These are phyloP conservation scores for Athalia circularis DNA, from an alignment of 2,888 invertebrate species.

Conservation along the genomic window DNA sequence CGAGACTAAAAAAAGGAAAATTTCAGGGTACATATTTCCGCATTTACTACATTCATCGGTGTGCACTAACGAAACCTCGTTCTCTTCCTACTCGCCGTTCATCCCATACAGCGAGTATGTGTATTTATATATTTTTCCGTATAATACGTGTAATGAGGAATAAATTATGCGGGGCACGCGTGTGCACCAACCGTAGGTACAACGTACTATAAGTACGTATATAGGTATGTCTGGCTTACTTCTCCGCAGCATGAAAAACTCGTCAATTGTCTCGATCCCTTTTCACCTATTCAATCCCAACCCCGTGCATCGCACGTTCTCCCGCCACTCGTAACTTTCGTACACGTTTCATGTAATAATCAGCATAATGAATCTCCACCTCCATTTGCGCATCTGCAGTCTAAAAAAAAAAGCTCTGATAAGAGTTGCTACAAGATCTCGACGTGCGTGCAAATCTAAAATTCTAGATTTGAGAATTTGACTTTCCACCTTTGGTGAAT, in stretches of 20 bases:
- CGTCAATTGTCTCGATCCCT: constrained; percentile 39
- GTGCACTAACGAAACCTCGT: background rate
- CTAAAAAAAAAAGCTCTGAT: too few relatives aligned
- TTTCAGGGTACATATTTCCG: too few relatives aligned
- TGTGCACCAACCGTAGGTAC: constrained; percentile 13
- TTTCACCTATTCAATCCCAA: constrained; percentile 27
- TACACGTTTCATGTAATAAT: too few relatives aligned
- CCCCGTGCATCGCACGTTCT: background rate
- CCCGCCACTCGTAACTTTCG: too few relatives aligned
- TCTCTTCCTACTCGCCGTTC: background rate
- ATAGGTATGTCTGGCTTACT: background rate
- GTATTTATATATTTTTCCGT: background rate
- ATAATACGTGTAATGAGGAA: background rate
- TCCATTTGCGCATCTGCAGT: too few relatives aligned
- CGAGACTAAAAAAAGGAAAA: too few relatives aligned
- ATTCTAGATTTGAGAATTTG: too few relatives aligned
- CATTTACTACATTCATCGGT: background rate
- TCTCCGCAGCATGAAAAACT: constrained; percentile 18
- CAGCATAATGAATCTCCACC: too few relatives aligned
- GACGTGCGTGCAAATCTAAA: too few relatives aligned
- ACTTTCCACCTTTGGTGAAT: too few relatives aligned
- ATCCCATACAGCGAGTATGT: background rate
- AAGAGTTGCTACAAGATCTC: too few relatives aligned
- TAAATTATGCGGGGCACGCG: constrained; percentile 40
- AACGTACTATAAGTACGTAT: too few relatives aligned